phyloP scores from a whole-genome alignment of 2,888 invertebrate species.

The Trisateles emortualis region DNA sequence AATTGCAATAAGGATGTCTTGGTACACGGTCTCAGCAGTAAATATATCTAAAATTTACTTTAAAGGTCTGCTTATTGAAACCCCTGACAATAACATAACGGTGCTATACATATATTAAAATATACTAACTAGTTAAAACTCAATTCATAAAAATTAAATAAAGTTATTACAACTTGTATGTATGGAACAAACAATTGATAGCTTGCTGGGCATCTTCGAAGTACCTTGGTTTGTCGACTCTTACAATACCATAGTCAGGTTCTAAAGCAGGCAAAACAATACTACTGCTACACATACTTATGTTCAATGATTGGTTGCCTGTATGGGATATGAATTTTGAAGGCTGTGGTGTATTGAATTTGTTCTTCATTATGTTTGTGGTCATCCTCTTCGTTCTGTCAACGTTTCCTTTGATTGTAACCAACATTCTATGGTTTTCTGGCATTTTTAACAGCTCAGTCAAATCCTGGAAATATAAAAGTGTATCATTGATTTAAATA shows the following conservation, averaged over 20 bases:
- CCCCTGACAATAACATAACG: constrained; percentile 17
- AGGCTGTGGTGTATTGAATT: constrained; percentile 61
- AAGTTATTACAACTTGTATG: constrained; percentile 66
- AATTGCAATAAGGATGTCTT: no score
- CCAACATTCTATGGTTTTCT: constrained; percentile 74
- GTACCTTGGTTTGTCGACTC: constrained; percentile 72
- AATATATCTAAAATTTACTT: no score
- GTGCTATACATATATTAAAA: constrained; percentile 24
- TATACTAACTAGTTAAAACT: constrained; percentile 16
- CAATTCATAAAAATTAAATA: constrained; percentile 6
- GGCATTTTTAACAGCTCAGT: constrained; percentile 66
- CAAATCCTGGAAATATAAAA: constrained; percentile 67
- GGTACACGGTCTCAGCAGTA: no score
- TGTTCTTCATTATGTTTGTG: constrained; percentile 58
- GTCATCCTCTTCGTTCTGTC: constrained; percentile 72
- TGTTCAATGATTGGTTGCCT: constrained; percentile 57
- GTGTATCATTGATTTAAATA: no score
- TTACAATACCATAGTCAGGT: constrained; percentile 76
- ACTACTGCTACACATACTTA: constrained; percentile 46
- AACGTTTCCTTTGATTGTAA: constrained; percentile 70
- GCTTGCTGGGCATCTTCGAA: constrained; percentile 79
- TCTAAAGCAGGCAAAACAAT: constrained; percentile 68
- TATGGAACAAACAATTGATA: constrained; percentile 72
- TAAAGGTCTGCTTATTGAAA: no score
- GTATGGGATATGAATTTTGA: constrained; percentile 58